Evolutionary conservation across 2,113 vertebrate species (phyloP).

Genomic region (Herpailurus yagouaroundi): DNA sequence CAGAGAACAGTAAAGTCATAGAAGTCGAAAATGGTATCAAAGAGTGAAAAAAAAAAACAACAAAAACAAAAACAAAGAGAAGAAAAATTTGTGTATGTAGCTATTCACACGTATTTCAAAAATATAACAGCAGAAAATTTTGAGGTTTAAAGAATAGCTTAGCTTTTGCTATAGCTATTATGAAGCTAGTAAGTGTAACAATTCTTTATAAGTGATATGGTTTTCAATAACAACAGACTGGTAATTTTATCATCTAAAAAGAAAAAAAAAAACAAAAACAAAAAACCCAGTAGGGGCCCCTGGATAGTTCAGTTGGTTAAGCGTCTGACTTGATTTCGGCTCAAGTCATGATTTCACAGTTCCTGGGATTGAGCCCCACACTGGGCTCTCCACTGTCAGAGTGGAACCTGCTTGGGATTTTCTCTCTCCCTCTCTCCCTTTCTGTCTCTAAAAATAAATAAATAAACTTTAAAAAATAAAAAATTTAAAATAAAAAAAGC

Average conservation of each 20-base stretch:
- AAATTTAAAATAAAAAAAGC: not conserved
- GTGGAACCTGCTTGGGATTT: too few relatives aligned
- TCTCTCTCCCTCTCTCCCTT: too few relatives aligned
- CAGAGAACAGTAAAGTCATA: not conserved
- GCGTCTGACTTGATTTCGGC: too few relatives aligned
- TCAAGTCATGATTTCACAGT: too few relatives aligned
- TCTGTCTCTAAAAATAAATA: too few relatives aligned
- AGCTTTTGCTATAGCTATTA: not conserved
- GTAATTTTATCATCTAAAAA: not conserved
- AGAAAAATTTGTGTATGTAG: not conserved
- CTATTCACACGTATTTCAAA: not conserved
- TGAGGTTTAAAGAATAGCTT: not conserved
- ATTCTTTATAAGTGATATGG: not conserved
- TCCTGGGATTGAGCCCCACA: too few relatives aligned
- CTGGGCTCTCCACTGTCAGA: too few relatives aligned
- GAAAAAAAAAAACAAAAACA: too few relatives aligned
- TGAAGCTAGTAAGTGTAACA: not conserved
- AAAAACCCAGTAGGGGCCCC: not conserved
- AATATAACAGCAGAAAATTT: not conserved
- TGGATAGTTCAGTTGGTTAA: too few relatives aligned
- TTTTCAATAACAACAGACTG: not conserved
- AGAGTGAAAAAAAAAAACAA: not conserved
- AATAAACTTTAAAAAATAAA: too few relatives aligned
- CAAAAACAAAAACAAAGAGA: not conserved
- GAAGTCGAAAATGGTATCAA: not conserved